Conservation (phyloP, 2,113 vertebrate genomes). For the Laticauda colubrina region DNA sequence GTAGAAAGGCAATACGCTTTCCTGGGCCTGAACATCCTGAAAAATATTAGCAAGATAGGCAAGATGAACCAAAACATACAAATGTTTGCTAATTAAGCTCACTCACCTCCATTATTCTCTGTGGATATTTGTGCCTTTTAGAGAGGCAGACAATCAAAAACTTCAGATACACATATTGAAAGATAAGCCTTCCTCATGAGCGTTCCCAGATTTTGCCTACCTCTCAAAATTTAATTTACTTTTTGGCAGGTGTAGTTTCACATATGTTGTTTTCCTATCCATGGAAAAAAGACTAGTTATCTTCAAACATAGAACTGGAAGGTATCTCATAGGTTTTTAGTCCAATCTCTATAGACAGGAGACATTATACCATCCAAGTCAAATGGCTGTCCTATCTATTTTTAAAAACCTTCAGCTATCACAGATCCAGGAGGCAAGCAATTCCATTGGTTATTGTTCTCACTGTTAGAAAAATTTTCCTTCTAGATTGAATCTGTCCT, state of each 20-base stretch:
- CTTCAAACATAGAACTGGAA: background rate
- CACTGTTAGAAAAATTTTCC: background rate
- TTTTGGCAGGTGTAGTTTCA: background rate
- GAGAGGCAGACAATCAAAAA: background rate
- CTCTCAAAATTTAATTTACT: background rate
- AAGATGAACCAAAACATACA: background rate
- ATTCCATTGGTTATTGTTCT: background rate
- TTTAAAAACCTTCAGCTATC: background rate
- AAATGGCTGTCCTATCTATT: background rate
- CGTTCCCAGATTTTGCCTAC: background rate
- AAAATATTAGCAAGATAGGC: background rate
- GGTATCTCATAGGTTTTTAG: background rate
- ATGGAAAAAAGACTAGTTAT: background rate
- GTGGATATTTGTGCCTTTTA: background rate
- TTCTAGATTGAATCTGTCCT: background rate
- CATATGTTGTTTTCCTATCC: background rate
- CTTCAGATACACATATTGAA: background rate
- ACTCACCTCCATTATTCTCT: background rate
- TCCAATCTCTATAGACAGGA: background rate
- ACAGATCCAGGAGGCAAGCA: background rate
- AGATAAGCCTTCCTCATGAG: background rate
- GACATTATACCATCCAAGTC: background rate
- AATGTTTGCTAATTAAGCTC: background rate
- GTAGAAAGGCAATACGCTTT: background rate
- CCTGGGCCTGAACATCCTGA: background rate